Conservation (phyloP, 2,888 invertebrate genomes). For the Megaustenia siamemsis region DNA sequence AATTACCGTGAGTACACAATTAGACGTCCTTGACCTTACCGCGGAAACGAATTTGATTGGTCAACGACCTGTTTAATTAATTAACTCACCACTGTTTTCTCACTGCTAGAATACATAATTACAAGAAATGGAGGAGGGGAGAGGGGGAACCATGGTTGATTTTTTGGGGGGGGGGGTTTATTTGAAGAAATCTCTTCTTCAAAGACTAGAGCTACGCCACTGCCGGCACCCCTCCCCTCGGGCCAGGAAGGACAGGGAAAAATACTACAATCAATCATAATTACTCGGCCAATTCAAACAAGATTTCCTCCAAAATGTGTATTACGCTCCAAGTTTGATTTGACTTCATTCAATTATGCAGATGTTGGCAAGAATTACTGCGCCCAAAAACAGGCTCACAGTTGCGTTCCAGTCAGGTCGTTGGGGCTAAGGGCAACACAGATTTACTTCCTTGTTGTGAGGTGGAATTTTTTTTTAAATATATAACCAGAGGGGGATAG, state of each 20-base stretch:
- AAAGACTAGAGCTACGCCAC: no score
- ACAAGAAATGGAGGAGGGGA: no score
- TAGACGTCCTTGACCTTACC: no score
- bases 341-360: slow-evolving; percentile 60
- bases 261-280: slow-evolving; percentile 61
- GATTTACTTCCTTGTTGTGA: slow-evolving; percentile 40
- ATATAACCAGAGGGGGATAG: neutral
- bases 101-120: no score
- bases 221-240: slow-evolving; percentile 1
- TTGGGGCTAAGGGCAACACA: slow-evolving; percentile 30
- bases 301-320: slow-evolving; percentile 59
- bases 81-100: no score
- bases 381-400: slow-evolving; percentile 51
- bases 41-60: no score
- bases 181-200: no score
- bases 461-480: neutral
- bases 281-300: slow-evolving; percentile 59
- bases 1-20: no score
- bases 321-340: slow-evolving; percentile 58
- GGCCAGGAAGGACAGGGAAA: slow-evolving; percentile 54
- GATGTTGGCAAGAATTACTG: slow-evolving; percentile 58
- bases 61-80: no score
- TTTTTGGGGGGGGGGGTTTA: no score
- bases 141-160: no score
- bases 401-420: slow-evolving; percentile 35